These are phyloP conservation scores for Scomber colias DNA, from an alignment of 2,113 vertebrate species.

Conservation along the genomic window DNA sequence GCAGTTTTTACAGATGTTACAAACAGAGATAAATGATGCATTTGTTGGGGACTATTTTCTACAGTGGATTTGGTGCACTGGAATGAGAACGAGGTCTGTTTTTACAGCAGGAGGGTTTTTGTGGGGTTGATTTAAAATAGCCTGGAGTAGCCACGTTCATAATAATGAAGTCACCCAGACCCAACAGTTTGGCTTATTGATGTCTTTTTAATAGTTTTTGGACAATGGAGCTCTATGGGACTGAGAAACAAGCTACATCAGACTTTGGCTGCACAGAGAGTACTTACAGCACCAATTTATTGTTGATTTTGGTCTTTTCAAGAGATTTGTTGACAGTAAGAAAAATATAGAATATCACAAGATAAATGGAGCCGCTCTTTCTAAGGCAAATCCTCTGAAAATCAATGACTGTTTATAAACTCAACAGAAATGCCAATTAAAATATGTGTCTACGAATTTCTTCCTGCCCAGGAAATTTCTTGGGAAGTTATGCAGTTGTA, in stretches of 20 bases:
- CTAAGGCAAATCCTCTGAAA: no score
- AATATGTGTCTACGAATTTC: background rate
- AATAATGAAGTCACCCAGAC: background rate
- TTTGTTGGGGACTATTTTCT: background rate
- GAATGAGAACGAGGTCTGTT: slow-evolving; percentile 1
- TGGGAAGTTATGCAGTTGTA: no score
- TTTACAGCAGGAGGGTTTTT: background rate
- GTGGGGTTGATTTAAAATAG: slow-evolving; percentile 14
- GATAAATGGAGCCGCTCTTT: background rate
- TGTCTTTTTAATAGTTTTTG: background rate
- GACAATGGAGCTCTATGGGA: background rate
- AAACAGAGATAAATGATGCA: background rate
- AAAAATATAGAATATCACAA: slow-evolving; percentile 1
- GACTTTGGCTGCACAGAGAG: background rate
- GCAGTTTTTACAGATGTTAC: background rate
- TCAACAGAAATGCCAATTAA: background rate
- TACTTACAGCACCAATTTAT: background rate
- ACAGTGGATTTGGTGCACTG: background rate
- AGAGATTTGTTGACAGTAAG: slow-evolving; percentile 1
- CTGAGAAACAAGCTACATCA: background rate
- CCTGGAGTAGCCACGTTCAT: background rate
- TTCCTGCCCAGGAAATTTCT: background rate
- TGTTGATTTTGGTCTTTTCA: background rate
- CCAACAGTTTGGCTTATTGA: background rate
- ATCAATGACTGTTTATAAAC: background rate